Evolutionary conservation across 2,888 invertebrate species (phyloP), one percentile per base, ranked within the genome.

Genomic region (Tuta absoluta): DNA sequence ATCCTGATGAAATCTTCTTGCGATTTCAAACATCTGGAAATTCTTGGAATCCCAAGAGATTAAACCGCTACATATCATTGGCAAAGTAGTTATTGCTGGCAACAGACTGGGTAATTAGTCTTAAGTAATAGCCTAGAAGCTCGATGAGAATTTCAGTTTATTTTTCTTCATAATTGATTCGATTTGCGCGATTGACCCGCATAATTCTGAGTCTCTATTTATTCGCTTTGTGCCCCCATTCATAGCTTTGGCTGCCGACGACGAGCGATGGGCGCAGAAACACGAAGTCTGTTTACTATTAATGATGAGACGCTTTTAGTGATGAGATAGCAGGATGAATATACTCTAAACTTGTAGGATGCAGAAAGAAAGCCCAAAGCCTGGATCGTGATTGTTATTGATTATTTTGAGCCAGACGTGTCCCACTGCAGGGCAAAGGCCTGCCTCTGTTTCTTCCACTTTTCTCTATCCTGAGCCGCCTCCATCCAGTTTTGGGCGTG

Each of bases 101-200:
- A 53, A 53, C 21, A 53, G 21, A 5, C 53, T 23, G 4, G 53
- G 53, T n/a, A 53, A 24, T 53, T 24, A 53, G 53, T 49, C 24
- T 53, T 17, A 28, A 53, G 14, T 53, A n/a, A 53, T 24, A 24
- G 53, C 14, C 28, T 19, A 12, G n/a, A 53, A 53, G 24, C 53
- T 12, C 24, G 53, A 21, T 14, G 53, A 24, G 23, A 53, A 28
- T 53, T 24, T 12, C 1, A 53, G 24, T 63, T 63, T 62, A 64
- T 63, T 62, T 67, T 58, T 28, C 53, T 23, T 53, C 19, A 23
- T 23, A 21, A 51, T 51, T 23, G 53, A 21, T 14, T 53, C 53
- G 24, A 21, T 53, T 53, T 21, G 14, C 24, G 53, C 2, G 53
- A 11, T 28, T n/a, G 2, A 53, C 3, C 10, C 53, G 53, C 12